A percentile compares a stretch with the other conserved stretches of the same genome.
phyloP scores from a whole-genome alignment of 1,140 invertebrate species.

The Drosophila lowei region DNA sequence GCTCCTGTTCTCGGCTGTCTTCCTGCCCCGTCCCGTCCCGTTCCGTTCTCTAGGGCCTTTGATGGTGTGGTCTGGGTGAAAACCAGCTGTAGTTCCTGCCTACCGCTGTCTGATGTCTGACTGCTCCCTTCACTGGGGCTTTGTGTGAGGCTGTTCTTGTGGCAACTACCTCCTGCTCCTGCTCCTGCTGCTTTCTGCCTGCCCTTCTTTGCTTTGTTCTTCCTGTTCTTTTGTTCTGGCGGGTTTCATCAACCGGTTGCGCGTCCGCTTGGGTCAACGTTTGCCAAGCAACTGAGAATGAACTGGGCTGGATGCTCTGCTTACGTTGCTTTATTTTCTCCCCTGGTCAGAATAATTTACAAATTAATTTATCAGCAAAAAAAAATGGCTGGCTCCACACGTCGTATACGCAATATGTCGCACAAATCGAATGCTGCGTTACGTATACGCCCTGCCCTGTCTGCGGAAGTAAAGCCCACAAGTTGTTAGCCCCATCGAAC shows the following conservation, averaged over 20 bases:
- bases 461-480: too few relatives aligned
- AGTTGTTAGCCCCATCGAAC: conserved; percentile 5
- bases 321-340: conserved; percentile 22
- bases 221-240: conserved; percentile 1
- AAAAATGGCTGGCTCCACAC: neutral
- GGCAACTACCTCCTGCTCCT: neutral
- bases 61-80: too few relatives aligned
- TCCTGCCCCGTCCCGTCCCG: neutral
- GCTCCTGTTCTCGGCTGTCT: neutral
- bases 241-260: conserved; percentile 7
- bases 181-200: too few relatives aligned
- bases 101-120: too few relatives aligned
- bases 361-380: conserved; percentile 2
- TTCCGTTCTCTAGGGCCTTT: too few relatives aligned
- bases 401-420: neutral
- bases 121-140: neutral
- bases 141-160: neutral
- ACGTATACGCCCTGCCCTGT: neutral
- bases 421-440: neutral
- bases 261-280: conserved; percentile 61
- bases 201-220: neutral
- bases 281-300: conserved; percentile 54
- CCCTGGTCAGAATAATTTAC: conserved; percentile 17
- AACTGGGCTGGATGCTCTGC: conserved; percentile 14
- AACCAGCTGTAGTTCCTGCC: too few relatives aligned